Evolutionary conservation across 2,113 vertebrate genomes (phyloP).

Genomic region (Megaceryle maxima): DNA sequence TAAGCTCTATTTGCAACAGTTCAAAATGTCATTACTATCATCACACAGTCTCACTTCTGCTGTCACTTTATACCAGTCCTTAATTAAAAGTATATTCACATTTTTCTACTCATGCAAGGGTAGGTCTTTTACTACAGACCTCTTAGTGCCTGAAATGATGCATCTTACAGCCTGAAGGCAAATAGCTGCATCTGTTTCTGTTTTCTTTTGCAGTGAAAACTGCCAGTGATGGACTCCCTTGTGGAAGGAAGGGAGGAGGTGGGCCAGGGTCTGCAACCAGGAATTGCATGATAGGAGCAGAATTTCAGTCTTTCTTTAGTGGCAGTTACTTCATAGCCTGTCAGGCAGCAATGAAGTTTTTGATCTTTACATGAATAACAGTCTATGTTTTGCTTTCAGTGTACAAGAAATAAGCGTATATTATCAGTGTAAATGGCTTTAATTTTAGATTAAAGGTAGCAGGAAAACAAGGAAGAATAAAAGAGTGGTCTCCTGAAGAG

Average conservation of each 20-base stretch:
- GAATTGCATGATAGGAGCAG: neutral
- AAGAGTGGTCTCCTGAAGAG: neutral
- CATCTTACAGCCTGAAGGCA: slow-evolving; percentile 18
- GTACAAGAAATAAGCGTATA: neutral
- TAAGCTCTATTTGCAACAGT: neutral
- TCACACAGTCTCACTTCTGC: neutral
- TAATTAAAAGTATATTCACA: slow-evolving; percentile 5
- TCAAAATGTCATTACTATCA: neutral
- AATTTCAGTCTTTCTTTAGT: slow-evolving; percentile 31
- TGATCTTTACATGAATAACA: neutral
- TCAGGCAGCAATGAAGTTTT: neutral
- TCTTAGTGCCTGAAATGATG: slow-evolving; percentile 6
- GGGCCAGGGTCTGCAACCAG: neutral
- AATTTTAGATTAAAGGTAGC: slow-evolving; percentile 38
- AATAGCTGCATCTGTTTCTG: slow-evolving; percentile 4
- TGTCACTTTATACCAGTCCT: neutral
- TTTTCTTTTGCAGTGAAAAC: neutral
- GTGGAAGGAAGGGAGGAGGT: neutral
- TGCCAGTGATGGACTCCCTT: neutral
- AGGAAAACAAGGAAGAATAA: neutral
- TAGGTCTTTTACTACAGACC: neutral
- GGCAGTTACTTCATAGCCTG: neutral
- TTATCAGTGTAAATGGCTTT: neutral
- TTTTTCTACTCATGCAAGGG: neutral
- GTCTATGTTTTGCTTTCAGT: neutral